Conservation (phyloP, 30 jellyfish, hydroid and myxozoan genomes). For the Cassiopea xamachana region DNA sequence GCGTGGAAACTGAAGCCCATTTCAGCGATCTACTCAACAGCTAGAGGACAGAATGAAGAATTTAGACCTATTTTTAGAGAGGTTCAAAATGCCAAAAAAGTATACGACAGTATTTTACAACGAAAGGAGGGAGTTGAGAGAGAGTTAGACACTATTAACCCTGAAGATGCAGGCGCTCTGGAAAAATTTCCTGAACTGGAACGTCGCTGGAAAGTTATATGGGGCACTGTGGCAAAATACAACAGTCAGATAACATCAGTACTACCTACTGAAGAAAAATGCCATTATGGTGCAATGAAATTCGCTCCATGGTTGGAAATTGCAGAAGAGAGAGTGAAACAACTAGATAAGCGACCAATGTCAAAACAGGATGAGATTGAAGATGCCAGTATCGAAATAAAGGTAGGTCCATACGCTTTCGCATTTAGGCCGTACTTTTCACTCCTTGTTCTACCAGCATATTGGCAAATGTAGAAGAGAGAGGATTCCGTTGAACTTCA, state of each 20-base stretch:
- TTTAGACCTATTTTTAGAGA: slow-evolving; percentile 88
- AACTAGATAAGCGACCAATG: slow-evolving; percentile 45
- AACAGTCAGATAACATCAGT: slow-evolving; percentile 83
- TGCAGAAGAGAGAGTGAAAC: slow-evolving; percentile 70
- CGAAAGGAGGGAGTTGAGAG: slow-evolving; percentile 61
- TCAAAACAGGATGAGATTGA: slow-evolving; percentile 32
- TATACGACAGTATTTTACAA: slow-evolving; percentile 58
- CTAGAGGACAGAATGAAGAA: slow-evolving; percentile 87
- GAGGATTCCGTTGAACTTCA: background rate
- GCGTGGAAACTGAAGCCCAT: slow-evolving; percentile 77
- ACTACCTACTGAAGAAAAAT: slow-evolving; percentile 84
- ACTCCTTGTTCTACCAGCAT: background rate
- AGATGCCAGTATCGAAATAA: slow-evolving; percentile 35
- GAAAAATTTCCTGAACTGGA: slow-evolving; percentile 47
- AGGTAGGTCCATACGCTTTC: slow-evolving; percentile 24
- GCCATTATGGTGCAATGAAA: slow-evolving; percentile 72
- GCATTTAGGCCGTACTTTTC: background rate
- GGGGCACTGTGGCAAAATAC: slow-evolving; percentile 66
- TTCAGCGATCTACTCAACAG: slow-evolving; percentile 85
- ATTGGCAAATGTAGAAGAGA: background rate
- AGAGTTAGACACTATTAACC: slow-evolving; percentile 3
- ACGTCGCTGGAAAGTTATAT: slow-evolving; percentile 63
- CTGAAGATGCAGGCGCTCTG: background rate
- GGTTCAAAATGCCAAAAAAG: slow-evolving; percentile 59
- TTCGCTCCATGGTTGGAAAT: slow-evolving; percentile 90